Conservation (phyloP, 64 coral and sea anemone genomes). For the Platygyra sinensis region DNA sequence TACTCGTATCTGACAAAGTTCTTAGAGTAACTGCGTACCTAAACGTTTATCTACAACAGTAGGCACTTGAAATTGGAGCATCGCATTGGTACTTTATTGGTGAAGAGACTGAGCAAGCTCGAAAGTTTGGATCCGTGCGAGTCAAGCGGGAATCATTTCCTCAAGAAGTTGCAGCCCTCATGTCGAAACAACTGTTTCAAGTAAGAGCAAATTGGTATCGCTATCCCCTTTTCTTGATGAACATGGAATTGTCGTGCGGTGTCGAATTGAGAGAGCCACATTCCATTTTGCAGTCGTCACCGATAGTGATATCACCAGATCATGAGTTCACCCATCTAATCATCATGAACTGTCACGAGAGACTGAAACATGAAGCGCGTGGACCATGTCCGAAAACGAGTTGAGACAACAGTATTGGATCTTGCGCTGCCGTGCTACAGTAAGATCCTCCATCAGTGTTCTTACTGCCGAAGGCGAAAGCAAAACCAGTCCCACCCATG, state of each 20-base stretch:
- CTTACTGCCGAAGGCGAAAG: too few species aligned
- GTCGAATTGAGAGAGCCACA: constrained; percentile 20
- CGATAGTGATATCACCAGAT: background rate
- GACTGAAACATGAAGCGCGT: constrained; percentile 26
- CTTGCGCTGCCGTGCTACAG: background rate
- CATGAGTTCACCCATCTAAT: constrained; percentile 10
- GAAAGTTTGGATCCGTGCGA: background rate
- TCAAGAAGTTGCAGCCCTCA: too few species aligned
- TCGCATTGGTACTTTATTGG: background rate
- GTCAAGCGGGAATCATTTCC: background rate
- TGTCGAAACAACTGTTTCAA: too few species aligned
- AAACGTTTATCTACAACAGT: background rate
- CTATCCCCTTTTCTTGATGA: background rate
- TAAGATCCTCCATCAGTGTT: too few species aligned
- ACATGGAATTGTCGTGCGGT: constrained; percentile 16
- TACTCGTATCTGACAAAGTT: constrained; percentile 3
- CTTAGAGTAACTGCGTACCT: background rate
- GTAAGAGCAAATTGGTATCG: too few species aligned
- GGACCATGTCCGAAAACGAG: constrained; percentile 23
- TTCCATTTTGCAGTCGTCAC: constrained; percentile 5
- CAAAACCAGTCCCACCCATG: too few species aligned
- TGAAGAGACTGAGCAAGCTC: background rate
- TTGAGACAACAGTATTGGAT: constrained; percentile 35
- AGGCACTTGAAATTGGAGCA: background rate
- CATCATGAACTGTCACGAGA: background rate